Conservation (phyloP, 2,888 invertebrate genomes). For the Netelia fuscicornis region DNA sequence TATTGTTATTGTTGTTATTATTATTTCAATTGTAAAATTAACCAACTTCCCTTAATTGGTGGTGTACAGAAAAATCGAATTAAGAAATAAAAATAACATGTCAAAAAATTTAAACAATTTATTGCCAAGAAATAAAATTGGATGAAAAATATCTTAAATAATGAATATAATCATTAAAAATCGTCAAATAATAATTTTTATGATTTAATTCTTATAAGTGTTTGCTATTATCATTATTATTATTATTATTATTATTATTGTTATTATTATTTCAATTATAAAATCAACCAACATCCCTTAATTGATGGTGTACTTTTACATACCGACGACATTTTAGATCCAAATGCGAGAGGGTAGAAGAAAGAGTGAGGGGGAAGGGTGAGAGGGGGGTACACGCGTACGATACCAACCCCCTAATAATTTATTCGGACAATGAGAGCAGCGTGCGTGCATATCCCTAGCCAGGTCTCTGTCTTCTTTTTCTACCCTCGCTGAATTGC, state of each 20-base stretch:
- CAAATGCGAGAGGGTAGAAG: no score
- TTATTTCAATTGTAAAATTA: not conserved
- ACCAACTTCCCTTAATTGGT: no score
- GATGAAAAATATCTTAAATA: no score
- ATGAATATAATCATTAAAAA: no score
- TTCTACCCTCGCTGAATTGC: constrained; percentile 53
- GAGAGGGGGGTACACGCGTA: constrained; percentile 60
- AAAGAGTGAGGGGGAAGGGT: constrained; percentile 33
- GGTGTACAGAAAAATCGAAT: not conserved
- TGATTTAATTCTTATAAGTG: no score
- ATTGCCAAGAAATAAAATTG: no score
- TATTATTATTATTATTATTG: not conserved
- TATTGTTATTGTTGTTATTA: not conserved
- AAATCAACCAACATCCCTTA: constrained; percentile 5
- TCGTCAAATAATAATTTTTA: no score
- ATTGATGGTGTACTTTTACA: constrained; percentile 52
- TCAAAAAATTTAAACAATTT: no score
- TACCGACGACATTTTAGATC: constrained; percentile 27
- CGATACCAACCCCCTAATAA: constrained; percentile 71
- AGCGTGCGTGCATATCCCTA: constrained; percentile 64
- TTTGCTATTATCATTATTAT: not conserved
- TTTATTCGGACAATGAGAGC: constrained; percentile 80
- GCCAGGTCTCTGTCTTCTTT: constrained; percentile 42
- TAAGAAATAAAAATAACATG: not conserved
- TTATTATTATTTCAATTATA: not conserved